These are phyloP conservation scores for Chaetura pelagica DNA, from an alignment of 2,113 vertebrate species.

Conservation along the genomic window DNA sequence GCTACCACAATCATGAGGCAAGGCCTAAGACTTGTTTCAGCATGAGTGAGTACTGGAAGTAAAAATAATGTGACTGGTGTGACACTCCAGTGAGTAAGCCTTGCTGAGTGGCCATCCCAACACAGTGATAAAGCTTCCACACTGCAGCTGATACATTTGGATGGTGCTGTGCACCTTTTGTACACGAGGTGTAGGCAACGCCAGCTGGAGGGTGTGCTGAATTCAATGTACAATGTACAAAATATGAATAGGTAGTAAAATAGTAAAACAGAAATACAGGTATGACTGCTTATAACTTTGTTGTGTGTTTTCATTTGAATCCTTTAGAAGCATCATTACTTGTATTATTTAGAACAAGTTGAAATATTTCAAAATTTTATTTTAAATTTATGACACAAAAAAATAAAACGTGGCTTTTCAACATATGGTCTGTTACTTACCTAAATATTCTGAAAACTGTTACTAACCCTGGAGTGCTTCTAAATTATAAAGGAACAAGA, in stretches of 20 bases:
- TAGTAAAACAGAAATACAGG: neutral
- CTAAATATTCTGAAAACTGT: neutral
- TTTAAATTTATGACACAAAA: neutral
- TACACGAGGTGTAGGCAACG: neutral
- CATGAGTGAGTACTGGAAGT: neutral
- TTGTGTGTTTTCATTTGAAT: neutral
- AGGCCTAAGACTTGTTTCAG: neutral
- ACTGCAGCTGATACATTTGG: fast-evolving
- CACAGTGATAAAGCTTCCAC: neutral
- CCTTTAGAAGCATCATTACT: neutral
- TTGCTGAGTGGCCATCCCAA: neutral
- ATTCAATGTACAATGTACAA: neutral
- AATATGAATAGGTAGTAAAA: neutral
- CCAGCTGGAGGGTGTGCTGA: fast-evolving
- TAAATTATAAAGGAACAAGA: neutral
- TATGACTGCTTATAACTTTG: neutral
- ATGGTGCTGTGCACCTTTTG: neutral
- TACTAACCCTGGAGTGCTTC: neutral
- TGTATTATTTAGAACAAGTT: neutral
- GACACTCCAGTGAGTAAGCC: neutral
- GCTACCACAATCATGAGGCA: neutral
- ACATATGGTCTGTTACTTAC: neutral
- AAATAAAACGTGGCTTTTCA: neutral
- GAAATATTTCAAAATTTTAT: neutral
- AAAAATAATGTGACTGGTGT: neutral